These are phyloP conservation scores for Lathamus discolor DNA, from an alignment of 2,113 vertebrate species.

Conservation along the genomic window DNA sequence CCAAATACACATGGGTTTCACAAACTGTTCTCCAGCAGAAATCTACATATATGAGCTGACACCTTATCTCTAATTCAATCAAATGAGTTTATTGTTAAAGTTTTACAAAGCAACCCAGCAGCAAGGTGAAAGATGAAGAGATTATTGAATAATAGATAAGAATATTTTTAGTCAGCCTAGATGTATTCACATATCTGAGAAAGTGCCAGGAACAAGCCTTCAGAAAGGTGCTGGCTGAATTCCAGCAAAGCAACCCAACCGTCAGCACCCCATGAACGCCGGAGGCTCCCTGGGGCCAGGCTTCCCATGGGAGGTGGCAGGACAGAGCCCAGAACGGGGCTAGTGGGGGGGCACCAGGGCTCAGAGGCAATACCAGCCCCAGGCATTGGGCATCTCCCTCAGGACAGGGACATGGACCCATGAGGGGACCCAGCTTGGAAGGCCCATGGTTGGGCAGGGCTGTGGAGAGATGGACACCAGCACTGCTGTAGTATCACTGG, in stretches of 20 bases:
- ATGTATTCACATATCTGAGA: not conserved
- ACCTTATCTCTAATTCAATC: conserved; percentile 53
- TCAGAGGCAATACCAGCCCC: not conserved
- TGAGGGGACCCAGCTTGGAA: no score
- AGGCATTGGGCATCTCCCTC: not conserved
- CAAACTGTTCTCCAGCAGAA: not conserved
- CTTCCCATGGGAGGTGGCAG: not conserved
- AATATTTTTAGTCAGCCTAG: conserved; percentile 48
- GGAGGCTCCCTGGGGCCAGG: no score
- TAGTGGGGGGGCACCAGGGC: rapidly evolving
- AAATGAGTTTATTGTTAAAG: conserved; percentile 39
- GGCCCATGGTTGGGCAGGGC: not conserved
- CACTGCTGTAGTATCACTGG: not conserved
- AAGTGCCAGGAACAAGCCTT: not conserved
- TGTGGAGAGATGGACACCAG: not conserved
- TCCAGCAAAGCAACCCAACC: not conserved
- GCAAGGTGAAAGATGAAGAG: conserved; percentile 54
- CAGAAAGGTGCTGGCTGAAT: not conserved
- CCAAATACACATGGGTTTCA: not conserved
- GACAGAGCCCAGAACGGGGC: not conserved
- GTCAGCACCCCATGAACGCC: rapidly evolving
- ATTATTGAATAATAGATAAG: conserved; percentile 57
- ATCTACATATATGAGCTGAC: not conserved
- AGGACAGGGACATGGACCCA: not conserved
- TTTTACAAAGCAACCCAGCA: conserved; percentile 51